These are phyloP conservation scores for Phataginus tricuspis DNA, from an alignment of 2,797 vertebrate genomes.

Conservation along the genomic window DNA sequence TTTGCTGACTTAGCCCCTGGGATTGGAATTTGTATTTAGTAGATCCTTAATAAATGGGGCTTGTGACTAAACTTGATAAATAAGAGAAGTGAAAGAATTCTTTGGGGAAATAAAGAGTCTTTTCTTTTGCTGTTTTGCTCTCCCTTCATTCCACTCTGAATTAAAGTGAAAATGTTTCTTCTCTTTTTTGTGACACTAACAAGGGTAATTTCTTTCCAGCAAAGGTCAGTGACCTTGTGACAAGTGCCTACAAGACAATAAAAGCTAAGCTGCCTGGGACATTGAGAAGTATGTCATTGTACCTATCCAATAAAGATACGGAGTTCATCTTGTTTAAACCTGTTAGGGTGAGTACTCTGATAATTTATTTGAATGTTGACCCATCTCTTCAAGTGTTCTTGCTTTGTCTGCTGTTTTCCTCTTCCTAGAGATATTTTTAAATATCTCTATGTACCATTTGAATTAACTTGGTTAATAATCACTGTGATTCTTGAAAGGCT, in stretches of 20 bases:
- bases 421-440: background rate
- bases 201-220: slow-evolving; percentile 87
- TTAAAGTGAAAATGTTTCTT: slow-evolving; percentile 64
- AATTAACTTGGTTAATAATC: background rate
- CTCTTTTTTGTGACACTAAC: slow-evolving; percentile 56
- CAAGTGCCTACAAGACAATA: slow-evolving; percentile 94
- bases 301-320: slow-evolving; percentile 97
- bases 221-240: slow-evolving; percentile 96
- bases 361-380: background rate
- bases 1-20: background rate
- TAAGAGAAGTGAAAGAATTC: slow-evolving; percentile 31
- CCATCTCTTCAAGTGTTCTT: background rate
- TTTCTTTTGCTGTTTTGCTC: slow-evolving; percentile 47
- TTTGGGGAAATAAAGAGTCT: slow-evolving; percentile 50
- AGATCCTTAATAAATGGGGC: background rate
- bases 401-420: background rate
- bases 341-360: slow-evolving; percentile 92
- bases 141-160: slow-evolving; percentile 30
- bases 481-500: background rate
- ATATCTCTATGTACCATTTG: background rate
- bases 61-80: slow-evolving; percentile 55
- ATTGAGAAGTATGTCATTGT: slow-evolving; percentile 97
- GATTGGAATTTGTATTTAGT: slow-evolving; percentile 15
- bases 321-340: slow-evolving; percentile 99
- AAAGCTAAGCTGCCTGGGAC: slow-evolving; percentile 96